Percentiles rank a stretch among this genome's conserved stretches.
These are phyloP conservation scores for Thamnaconus septentrionalis DNA, from an alignment of 2,113 vertebrate genomes.

Conservation along the genomic window DNA sequence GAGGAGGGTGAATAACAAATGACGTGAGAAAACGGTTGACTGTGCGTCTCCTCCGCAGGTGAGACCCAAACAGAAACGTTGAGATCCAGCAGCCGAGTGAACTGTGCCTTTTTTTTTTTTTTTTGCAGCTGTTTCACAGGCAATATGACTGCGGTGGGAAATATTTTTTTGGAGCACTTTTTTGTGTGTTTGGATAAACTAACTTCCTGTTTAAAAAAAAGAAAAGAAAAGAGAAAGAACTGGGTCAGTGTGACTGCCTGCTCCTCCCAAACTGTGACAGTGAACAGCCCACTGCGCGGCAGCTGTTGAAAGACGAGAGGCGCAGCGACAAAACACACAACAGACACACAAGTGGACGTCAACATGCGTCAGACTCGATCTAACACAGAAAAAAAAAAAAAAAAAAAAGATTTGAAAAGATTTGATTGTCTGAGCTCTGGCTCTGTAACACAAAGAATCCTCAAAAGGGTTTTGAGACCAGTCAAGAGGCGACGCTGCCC, in stretches of 20 bases:
- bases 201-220: constrained; percentile 24
- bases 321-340: neutral
- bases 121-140: constrained; percentile 20
- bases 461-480: neutral
- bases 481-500: constrained; percentile 17
- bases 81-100: too few relatives aligned
- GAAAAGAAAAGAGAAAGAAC: constrained; percentile 15
- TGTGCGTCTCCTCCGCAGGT: too few relatives aligned
- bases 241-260: constrained; percentile 36
- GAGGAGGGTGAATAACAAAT: too few relatives aligned
- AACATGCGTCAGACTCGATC: neutral
- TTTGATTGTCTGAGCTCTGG: constrained; percentile 24
- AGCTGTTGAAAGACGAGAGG: neutral
- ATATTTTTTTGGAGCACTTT: constrained; percentile 20
- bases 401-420: neutral
- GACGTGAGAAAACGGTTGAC: too few relatives aligned
- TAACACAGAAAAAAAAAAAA: neutral
- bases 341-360: constrained; percentile 9
- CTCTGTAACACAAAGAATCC: constrained; percentile 3
- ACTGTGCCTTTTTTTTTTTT: neutral
- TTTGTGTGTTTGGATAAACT: constrained; percentile 47
- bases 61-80: neutral
- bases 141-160: neutral
- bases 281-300: constrained; percentile 2
- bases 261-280: constrained; percentile 24